Base-by-base conservation (phyloP, 2,888 invertebrate species). In the Nomada lathburiana region DNA sequence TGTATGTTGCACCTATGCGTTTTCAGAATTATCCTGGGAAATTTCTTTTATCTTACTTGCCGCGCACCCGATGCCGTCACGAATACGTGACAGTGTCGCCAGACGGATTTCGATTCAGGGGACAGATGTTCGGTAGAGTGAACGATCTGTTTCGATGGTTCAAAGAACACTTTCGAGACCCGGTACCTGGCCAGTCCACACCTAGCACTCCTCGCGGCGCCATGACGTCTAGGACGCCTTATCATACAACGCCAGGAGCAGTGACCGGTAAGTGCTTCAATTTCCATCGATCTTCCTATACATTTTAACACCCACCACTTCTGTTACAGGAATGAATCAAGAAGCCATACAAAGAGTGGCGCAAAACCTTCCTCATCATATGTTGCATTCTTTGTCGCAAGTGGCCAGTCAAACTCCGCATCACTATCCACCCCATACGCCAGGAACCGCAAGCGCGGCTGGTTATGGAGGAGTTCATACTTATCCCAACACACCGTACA, bases 91-190 rank as follows among this genome's bases (percentile, higher is more conserved):
- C 98, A 0, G 97, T 99, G 0, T 97, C 97, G 4, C 98, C 98
- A 0, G 98, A 99, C 87, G 99, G 99, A 1, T 97, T 98, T 93
- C 96, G 97, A 73, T 99, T 98, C 94, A 95, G 99, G 29, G 97
- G 97, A 84, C 97, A 98, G 91, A 96, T 97, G 93, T 99, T 99
- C 94, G 97, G 97, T 87, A 96, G 97, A 0, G 95, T 98, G 1
- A 96, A 96, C 62, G 95, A 96, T 16, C 93, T 99, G 76, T 95
- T 99, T 90, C 97, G 97, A 82, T 99, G 99, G 99, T 99, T 99
- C 94, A 99, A 99, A 93, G 98, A 98, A 94, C 98, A 99, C 94
- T 99, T 98, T 95, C 95, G 98, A 84, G 99, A 99, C 91, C 98
- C 98, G 0, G 95, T 97, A 63, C 97, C 97, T 0, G 95, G 95